A percentile compares a stretch with the other conserved stretches of the same genome.
Evolutionary conservation across 2,888 invertebrate species (phyloP).

Genomic region (Drosophila crucigera): DNA sequence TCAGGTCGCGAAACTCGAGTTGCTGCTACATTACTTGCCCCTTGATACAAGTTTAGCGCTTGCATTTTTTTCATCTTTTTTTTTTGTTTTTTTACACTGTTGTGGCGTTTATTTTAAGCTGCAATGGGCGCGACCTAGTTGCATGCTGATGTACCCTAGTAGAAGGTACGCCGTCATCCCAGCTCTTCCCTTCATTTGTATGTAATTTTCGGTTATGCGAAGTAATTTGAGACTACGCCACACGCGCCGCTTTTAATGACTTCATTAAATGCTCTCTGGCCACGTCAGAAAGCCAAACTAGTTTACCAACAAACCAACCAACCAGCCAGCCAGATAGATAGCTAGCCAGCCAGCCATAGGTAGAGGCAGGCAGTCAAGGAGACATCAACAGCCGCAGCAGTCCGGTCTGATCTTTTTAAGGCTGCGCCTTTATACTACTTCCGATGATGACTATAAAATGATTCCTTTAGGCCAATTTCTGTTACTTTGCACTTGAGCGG

Average conservation of each 20-base stretch:
- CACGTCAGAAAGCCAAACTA: slow-evolving; percentile 12
- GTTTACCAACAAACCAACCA: slow-evolving; percentile 38
- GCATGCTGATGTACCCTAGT: slow-evolving; percentile 25
- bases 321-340: not conserved
- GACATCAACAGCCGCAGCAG: slow-evolving; percentile 25
- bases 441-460: slow-evolving; percentile 76
- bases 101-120: slow-evolving; percentile 62
- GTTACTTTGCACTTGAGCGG: slow-evolving; percentile 54
- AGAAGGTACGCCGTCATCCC: not conserved
- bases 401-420: slow-evolving; percentile 14
- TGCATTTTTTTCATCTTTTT: not conserved
- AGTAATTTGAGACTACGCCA: slow-evolving; percentile 84
- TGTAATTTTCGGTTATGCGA: slow-evolving; percentile 83
- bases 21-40: slow-evolving; percentile 64
- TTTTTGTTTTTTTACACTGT: slow-evolving; percentile 14
- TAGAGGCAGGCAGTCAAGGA: slow-evolving; percentile 26
- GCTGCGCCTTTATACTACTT: slow-evolving; percentile 59
- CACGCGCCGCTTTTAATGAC: slow-evolving; percentile 84
- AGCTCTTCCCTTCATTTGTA: slow-evolving; percentile 50
- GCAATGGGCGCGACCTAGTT: slow-evolving; percentile 47
- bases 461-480: slow-evolving; percentile 73
- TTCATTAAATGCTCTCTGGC: slow-evolving; percentile 79
- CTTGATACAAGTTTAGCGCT: slow-evolving; percentile 47
- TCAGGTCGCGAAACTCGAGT: slow-evolving; percentile 30
- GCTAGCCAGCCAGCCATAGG: not conserved